These are phyloP conservation scores for Apotomis turbidana DNA, from an alignment of 2,888 invertebrate species.

Conservation along the genomic window DNA sequence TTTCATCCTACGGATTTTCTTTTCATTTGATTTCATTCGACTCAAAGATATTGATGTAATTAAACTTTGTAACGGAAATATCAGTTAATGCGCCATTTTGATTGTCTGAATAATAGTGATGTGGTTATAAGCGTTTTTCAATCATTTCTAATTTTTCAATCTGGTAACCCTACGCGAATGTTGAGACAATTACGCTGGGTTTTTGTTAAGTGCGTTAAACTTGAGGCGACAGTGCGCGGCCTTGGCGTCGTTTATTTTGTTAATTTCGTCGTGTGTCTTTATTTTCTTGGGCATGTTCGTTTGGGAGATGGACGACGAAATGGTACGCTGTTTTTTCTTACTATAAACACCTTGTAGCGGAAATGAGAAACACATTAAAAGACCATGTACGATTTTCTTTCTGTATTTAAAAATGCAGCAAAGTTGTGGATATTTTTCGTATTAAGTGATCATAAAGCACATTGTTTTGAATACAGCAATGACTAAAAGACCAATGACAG, in stretches of 20 bases:
- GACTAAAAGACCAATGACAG: no score
- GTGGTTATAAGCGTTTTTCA: neutral
- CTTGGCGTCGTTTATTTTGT: constrained; percentile 26
- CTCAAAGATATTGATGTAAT: neutral
- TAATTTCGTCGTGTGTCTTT: constrained; percentile 28
- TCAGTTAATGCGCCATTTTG: neutral
- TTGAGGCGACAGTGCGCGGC: constrained; percentile 25
- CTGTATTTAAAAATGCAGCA: neutral
- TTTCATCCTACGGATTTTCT: no score
- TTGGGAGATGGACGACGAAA: constrained; percentile 3
- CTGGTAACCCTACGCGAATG: constrained; percentile 52
- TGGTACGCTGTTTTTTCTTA: neutral
- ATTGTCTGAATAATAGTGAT: neutral
- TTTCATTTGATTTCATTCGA: no score
- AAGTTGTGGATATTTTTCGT: neutral
- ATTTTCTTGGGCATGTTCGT: constrained; percentile 8
- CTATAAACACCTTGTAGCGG: neutral
- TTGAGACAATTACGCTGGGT: constrained; percentile 66
- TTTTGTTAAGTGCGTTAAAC: constrained; percentile 34
- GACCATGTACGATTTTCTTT: neutral
- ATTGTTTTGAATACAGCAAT: no score
- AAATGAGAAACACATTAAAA: neutral
- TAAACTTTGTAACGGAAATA: neutral
- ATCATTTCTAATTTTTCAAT: neutral
- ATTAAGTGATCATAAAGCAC: no score